Base-by-base conservation (phyloP, 2,888 invertebrate genomes). In the Liposcelis brunnea region DNA sequence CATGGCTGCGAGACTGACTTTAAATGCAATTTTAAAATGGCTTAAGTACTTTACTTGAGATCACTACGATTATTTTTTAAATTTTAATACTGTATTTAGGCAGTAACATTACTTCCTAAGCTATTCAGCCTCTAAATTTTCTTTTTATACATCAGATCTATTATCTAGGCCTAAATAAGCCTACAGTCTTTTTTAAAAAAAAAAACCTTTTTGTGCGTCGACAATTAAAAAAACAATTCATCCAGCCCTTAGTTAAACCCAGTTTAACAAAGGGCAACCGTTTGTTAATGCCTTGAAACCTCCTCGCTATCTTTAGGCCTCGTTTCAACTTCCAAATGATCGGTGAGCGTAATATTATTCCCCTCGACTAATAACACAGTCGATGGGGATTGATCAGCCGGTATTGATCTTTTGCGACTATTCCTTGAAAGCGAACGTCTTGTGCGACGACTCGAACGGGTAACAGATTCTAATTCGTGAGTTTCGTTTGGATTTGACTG, bases 261-360 rank as follows among this genome's bases (percentile, higher is more conserved):
- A 38, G 15, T 21, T 38, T 21, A 38, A 38, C 21, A 40, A 18
- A 26, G 26, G 26, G 26, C 26, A 26, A 26, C 26, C 8, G 6
- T 15, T 12, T 40, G 40, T 15, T 31, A 26, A 15, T 33, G 16
- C 14, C 2, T 26, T 19, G 19, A 26, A 26, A 8, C 8, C 8
- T 26, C 26, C 5, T 26, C 26, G 26, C 8, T 8, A 26, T 26
- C 26, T 26, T 26, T 26, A 26, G 26, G 26, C 16, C 31, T 19
- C 26, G 36, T 31, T 48, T 47, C 47, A 45, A 50, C 49, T 58
- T 61, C 63, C 54, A 62, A 65, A 53, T 75, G 74, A 51, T 75
- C 75, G 48, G 71, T 69, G 54, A 75, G 61, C 52, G 77, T 71
- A 49, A 77, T 72, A 44, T 77, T 77, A 26, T 26, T 26, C 4